Conservation (phyloP, 2,888 invertebrate genomes). For the Theretra japonica region DNA sequence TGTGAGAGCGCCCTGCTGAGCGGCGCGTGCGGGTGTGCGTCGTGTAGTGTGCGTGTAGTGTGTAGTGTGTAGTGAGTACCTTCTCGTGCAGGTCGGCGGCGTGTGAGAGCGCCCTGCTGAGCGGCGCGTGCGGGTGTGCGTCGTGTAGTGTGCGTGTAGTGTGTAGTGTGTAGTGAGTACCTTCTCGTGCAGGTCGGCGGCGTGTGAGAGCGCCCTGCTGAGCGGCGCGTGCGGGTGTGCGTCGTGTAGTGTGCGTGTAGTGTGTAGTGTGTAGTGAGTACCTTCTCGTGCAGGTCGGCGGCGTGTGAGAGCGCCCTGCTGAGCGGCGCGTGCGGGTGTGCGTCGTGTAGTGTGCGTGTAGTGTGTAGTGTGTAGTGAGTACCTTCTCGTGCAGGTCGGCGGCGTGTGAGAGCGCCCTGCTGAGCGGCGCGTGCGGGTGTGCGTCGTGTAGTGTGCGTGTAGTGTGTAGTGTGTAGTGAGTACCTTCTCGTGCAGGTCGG, state of each 20-base stretch:
- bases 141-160: constrained; percentile 88
- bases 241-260: constrained; percentile 88
- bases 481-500: constrained; percentile 63
- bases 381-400: constrained; percentile 51
- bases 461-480: constrained; percentile 41
- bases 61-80: too few relatives aligned
- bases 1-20: constrained; percentile 54
- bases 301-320: constrained; percentile 92
- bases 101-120: constrained; percentile 91
- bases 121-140: constrained; percentile 85
- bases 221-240: constrained; percentile 97
- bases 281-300: constrained; percentile 50
- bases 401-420: constrained; percentile 69
- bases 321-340: constrained; percentile 96
- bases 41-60: too few relatives aligned
- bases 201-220: constrained; percentile 92
- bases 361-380: too few relatives aligned
- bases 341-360: constrained; percentile 90
- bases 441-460: neutral
- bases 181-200: constrained; percentile 50
- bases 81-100: too few relatives aligned
- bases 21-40: too few relatives aligned
- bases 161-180: constrained; percentile 30
- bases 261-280: constrained; percentile 58
- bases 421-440: too few relatives aligned